phyloP scores from a whole-genome alignment of 2,113 vertebrate genomes.

The Empidonax alnorum region DNA sequence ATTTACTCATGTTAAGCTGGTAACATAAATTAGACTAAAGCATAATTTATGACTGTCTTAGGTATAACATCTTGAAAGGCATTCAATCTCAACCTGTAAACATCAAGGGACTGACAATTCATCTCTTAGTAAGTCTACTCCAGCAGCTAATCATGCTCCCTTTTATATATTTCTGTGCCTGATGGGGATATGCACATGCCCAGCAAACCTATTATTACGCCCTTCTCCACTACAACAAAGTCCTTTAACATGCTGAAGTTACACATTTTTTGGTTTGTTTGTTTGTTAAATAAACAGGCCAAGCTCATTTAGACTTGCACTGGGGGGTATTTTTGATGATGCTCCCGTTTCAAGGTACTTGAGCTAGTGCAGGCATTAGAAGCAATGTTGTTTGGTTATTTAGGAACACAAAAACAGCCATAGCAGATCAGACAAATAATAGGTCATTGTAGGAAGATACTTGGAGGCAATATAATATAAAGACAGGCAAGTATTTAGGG shows the following conservation, averaged over 20 bases:
- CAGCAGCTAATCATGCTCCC: not conserved
- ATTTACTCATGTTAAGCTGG: not conserved
- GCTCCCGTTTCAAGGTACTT: not conserved
- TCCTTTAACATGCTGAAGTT: not conserved
- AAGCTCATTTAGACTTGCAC: not conserved
- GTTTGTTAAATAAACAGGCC: not conserved
- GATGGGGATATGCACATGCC: not conserved
- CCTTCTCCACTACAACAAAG: not conserved
- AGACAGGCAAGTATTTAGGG: not conserved
- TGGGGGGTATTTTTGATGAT: not conserved
- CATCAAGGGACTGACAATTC: not conserved
- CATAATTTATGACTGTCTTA: slow-evolving; percentile 32
- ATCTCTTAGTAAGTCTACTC: not conserved
- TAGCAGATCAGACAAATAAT: not conserved
- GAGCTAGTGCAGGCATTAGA: not conserved
- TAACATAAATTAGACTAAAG: slow-evolving; percentile 4
- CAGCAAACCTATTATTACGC: not conserved
- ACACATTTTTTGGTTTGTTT: not conserved
- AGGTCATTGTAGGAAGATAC: not conserved
- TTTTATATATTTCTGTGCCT: not conserved
- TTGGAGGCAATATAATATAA: not conserved
- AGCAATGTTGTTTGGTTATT: not conserved
- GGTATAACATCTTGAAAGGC: not conserved
- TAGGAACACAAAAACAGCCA: not conserved
- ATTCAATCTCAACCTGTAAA: slow-evolving; percentile 9